Conservation (phyloP, 2,113 vertebrate genomes). For the Thermophis baileyi region DNA sequence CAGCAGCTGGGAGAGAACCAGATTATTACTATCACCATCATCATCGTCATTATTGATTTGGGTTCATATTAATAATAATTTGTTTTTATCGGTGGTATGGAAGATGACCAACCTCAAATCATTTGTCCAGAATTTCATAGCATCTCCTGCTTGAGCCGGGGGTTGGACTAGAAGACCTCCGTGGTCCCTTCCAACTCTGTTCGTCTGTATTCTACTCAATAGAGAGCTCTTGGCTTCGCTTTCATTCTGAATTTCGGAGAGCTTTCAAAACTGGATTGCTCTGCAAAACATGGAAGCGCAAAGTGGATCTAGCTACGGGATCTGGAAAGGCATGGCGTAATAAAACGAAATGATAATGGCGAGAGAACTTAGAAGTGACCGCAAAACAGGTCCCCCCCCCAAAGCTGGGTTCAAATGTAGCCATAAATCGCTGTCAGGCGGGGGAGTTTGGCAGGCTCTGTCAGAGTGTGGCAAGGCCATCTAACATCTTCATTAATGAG, state of each 20-base stretch:
- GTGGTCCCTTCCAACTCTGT: fast-evolving
- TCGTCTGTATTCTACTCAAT: background rate
- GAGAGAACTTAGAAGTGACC: background rate
- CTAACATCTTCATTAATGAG: slow-evolving; percentile 6
- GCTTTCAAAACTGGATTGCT: background rate
- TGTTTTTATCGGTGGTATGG: background rate
- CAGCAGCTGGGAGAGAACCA: background rate
- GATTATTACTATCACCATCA: background rate
- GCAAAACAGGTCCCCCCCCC: background rate
- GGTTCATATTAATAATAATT: background rate
- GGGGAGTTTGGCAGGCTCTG: background rate
- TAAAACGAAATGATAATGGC: background rate
- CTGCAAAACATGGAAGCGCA: background rate
- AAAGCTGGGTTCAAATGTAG: background rate
- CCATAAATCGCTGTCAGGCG: background rate
- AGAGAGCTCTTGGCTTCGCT: background rate
- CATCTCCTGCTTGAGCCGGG: background rate
- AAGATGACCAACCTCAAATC: background rate
- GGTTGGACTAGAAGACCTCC: background rate
- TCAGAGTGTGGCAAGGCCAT: background rate
- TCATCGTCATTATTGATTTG: background rate
- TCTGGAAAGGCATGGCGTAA: background rate
- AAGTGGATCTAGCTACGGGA: too few relatives aligned
- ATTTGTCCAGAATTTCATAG: background rate
- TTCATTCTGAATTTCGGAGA: background rate